These are phyloP conservation scores for Rhea americana DNA, from an alignment of 2,113 vertebrate species.

Conservation along the genomic window DNA sequence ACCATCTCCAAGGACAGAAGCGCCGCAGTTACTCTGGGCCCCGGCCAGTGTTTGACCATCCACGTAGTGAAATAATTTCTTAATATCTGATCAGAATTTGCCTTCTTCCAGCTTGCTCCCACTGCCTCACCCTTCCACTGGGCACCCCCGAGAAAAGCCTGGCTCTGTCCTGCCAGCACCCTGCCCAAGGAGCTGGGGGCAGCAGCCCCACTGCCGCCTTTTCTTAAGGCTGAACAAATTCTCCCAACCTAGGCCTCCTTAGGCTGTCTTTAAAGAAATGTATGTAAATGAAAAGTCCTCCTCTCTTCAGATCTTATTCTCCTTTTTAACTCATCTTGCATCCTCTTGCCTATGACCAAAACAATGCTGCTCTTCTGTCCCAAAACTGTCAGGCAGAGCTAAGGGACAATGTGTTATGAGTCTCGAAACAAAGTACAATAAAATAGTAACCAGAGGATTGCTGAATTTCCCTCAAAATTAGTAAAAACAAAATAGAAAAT, in stretches of 20 bases:
- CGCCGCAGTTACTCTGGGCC: no score
- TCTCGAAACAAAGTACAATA: rapidly evolving
- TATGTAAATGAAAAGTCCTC: rapidly evolving
- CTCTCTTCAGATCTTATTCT: not conserved
- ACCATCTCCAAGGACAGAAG: no score
- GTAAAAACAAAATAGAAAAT: not conserved
- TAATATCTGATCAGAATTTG: no score
- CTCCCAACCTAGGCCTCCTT: not conserved
- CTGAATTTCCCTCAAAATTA: not conserved
- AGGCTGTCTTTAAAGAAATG: rapidly evolving
- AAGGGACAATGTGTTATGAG: not conserved
- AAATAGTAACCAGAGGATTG: not conserved
- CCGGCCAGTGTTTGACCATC: no score
- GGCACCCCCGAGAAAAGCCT: no score
- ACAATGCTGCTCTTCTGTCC: rapidly evolving
- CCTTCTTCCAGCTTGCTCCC: no score
- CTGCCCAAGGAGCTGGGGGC: no score
- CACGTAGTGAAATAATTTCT: no score
- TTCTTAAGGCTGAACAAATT: rapidly evolving
- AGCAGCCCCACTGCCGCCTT: not conserved
- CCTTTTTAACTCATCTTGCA: rapidly evolving
- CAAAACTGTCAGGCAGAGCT: rapidly evolving
- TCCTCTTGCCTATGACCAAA: rapidly evolving
- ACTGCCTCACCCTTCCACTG: no score
- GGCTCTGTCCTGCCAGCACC: no score